These are phyloP conservation scores for Volucella zonaria DNA, from an alignment of 2,888 invertebrate genomes.

Conservation along the genomic window DNA sequence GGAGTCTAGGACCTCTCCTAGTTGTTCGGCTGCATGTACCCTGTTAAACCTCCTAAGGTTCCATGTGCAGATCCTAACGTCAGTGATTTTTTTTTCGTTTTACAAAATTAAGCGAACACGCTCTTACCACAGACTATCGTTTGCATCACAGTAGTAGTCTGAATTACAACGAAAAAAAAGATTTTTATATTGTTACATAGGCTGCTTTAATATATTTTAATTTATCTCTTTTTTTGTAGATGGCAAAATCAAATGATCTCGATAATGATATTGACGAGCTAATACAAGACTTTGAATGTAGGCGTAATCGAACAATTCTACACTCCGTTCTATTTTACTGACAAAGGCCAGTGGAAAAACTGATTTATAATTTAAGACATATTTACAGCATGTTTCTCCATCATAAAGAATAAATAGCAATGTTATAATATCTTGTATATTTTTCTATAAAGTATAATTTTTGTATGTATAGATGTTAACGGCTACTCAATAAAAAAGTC, in stretches of 20 bases:
- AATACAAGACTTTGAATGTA: constrained; percentile 95
- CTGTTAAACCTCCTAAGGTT: too few species aligned
- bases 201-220: constrained; percentile 3
- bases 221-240: constrained; percentile 77
- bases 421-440: constrained; percentile 66
- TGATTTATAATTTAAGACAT: constrained; percentile 14
- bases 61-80: too few species aligned
- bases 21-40: too few species aligned
- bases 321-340: constrained; percentile 98
- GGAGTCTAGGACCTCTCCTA: too few species aligned
- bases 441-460: constrained; percentile 70
- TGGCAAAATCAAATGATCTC: constrained; percentile 94
- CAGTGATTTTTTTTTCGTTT: too few species aligned
- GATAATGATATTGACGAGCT: constrained; percentile 99
- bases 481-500: constrained; percentile 56
- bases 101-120: too few species aligned
- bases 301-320: constrained; percentile 92
- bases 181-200: too few species aligned
- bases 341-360: constrained; percentile 77
- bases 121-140: too few species aligned
- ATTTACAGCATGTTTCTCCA: constrained; percentile 35
- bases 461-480: constrained; percentile 65
- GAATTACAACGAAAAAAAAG: too few species aligned
- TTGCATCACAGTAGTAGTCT: too few species aligned
- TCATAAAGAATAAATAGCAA: constrained; percentile 53